Conservation (phyloP, 1,140 invertebrate species). For the Dendrolimus kikuchii region DNA sequence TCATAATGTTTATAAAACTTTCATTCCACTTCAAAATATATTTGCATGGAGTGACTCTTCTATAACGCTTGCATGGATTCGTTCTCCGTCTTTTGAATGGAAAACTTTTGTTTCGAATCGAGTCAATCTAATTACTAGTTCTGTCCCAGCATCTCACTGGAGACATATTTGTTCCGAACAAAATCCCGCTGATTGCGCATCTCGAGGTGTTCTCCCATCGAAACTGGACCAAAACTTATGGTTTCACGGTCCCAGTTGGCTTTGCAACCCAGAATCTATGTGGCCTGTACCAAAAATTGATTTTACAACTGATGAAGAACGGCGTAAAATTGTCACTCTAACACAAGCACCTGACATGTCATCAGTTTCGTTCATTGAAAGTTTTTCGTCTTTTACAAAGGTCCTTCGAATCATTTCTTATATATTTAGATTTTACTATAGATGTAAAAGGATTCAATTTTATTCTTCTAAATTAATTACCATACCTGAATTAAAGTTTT, state of each 20-base stretch:
- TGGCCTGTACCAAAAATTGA: not conserved
- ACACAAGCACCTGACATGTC: not conserved
- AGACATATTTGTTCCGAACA: too few species aligned
- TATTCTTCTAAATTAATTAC: too few species aligned
- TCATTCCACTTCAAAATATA: slow-evolving; percentile 10
- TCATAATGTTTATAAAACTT: slow-evolving; percentile 10
- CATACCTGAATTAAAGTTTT: too few species aligned
- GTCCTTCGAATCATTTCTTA: not conserved
- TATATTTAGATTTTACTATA: not conserved
- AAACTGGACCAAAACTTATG: not conserved
- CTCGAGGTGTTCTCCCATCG: not conserved
- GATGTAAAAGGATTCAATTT: not conserved
- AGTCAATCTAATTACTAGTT: slow-evolving; percentile 8
- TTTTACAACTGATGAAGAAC: not conserved
- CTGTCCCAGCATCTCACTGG: too few species aligned
- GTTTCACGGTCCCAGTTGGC: not conserved
- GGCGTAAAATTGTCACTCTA: not conserved
- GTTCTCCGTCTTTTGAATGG: slow-evolving; percentile 16
- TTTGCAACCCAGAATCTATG: not conserved
- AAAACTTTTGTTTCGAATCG: slow-evolving; percentile 60
- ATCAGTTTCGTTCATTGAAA: not conserved
- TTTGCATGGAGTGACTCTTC: slow-evolving; percentile 31
- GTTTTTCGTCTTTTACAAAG: not conserved
- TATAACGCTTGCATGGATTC: slow-evolving; percentile 43
- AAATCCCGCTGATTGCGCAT: not conserved